phyloP scores from a whole-genome alignment of 1,140 invertebrate genomes.

The Aphis craccivora region DNA sequence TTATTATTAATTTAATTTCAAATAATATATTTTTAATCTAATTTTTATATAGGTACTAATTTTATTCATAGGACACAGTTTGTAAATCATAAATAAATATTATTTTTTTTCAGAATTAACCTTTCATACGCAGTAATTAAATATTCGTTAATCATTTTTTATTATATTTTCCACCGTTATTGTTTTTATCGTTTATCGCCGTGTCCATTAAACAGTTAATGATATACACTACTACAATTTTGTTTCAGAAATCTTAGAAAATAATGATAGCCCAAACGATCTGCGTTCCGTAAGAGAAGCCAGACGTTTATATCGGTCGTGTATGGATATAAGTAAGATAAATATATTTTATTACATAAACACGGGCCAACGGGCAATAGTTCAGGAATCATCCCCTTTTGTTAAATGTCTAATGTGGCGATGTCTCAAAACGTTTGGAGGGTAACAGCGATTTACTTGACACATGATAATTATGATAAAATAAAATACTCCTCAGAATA shows the following conservation, averaged over 20 bases:
- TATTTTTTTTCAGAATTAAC: not conserved
- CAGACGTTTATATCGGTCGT: constrained; percentile 70
- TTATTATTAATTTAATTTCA: not conserved
- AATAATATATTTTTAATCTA: not conserved
- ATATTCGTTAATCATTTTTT: not conserved
- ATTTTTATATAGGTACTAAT: not conserved
- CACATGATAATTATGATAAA: not conserved
- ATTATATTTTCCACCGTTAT: not conserved
- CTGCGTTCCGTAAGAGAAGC: constrained; percentile 69
- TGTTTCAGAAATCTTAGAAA: constrained; percentile 66
- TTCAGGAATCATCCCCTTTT: not conserved
- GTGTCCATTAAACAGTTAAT: not conserved
- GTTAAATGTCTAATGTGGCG: not conserved
- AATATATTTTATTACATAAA: not conserved
- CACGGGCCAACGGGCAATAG: not conserved
- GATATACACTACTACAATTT: not conserved
- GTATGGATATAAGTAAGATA: constrained; percentile 71
- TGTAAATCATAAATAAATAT: not conserved
- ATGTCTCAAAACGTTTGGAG: not conserved
- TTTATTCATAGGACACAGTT: not conserved
- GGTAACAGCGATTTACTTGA: not conserved
- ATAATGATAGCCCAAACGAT: constrained; percentile 64
- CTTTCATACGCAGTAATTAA: not conserved
- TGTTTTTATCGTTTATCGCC: not conserved
- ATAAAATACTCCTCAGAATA: not conserved